phyloP scores from a whole-genome alignment of 2,888 invertebrate species.

The Xestia xanthographa region DNA sequence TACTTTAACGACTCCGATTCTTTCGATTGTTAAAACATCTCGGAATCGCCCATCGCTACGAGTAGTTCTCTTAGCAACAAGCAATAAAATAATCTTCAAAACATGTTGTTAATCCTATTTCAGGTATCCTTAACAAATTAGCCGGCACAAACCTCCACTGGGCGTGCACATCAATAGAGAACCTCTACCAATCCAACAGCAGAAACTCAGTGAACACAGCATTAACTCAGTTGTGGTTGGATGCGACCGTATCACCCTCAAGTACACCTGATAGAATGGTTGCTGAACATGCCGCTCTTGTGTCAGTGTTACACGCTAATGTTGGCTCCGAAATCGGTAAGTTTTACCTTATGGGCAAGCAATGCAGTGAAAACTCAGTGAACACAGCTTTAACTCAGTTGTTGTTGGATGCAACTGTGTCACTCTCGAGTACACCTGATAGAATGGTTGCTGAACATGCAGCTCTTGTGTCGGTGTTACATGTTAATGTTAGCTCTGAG shows the following conservation, averaged over 20 bases:
- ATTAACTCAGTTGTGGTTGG: constrained; percentile 92
- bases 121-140: constrained; percentile 95
- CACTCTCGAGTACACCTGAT: constrained; percentile 54
- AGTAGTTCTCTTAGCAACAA: not conserved
- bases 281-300: constrained; percentile 95
- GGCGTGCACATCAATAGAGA: constrained; percentile 95
- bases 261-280: constrained; percentile 94
- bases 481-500: constrained; percentile 97
- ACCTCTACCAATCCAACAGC: constrained; percentile 94
- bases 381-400: constrained; percentile 93
- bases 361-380: constrained; percentile 81
- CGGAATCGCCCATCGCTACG: too few species aligned
- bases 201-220: constrained; percentile 96
- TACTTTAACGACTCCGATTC: too few species aligned
- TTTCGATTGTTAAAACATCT: too few species aligned
- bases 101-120: not conserved
- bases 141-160: constrained; percentile 97
- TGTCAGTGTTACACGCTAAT: constrained; percentile 96
- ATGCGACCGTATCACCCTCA: constrained; percentile 92
- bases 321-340: constrained; percentile 97
- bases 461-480: constrained; percentile 95
- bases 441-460: constrained; percentile 92
- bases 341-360: constrained; percentile 58
- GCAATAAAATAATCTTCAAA: not conserved
- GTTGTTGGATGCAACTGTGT: constrained; percentile 93